Evolutionary conservation across 2,113 vertebrate species (phyloP).

Genomic region (Hippocampus barbouri): DNA sequence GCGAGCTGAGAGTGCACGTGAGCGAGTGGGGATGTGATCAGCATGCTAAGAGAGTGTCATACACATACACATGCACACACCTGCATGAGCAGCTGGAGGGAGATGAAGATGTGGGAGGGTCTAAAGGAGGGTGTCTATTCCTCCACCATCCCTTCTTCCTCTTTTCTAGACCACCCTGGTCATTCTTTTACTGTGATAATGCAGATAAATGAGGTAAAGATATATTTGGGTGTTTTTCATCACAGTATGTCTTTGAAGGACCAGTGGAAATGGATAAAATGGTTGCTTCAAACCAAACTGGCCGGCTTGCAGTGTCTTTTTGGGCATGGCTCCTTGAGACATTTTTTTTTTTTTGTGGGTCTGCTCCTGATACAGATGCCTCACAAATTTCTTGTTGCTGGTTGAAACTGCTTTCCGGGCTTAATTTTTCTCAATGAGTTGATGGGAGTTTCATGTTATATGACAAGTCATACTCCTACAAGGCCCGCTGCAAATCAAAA

Average conservation of each 20-base stretch:
- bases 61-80: conserved; percentile 30
- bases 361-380: background rate
- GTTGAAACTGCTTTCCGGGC: background rate
- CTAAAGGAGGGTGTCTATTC: conserved; percentile 44
- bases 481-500: background rate
- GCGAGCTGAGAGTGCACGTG: conserved; percentile 31
- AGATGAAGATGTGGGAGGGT: conserved; percentile 38
- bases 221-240: background rate
- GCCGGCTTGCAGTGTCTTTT: background rate
- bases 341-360: background rate
- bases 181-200: background rate
- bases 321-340: background rate
- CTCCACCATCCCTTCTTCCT: conserved; percentile 6
- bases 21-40: conserved; percentile 51
- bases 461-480: too few relatives aligned
- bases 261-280: conserved; percentile 13
- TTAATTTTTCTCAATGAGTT: background rate
- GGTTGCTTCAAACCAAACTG: background rate
- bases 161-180: conserved; percentile 13
- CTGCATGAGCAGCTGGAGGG: conserved; percentile 37
- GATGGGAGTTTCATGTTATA: too few relatives aligned
- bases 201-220: background rate
- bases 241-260: background rate
- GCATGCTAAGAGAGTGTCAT: conserved; percentile 37
- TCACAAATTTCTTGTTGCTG: background rate